Conservation (phyloP, 2,888 invertebrate species). For the Uloborus plumipes region DNA sequence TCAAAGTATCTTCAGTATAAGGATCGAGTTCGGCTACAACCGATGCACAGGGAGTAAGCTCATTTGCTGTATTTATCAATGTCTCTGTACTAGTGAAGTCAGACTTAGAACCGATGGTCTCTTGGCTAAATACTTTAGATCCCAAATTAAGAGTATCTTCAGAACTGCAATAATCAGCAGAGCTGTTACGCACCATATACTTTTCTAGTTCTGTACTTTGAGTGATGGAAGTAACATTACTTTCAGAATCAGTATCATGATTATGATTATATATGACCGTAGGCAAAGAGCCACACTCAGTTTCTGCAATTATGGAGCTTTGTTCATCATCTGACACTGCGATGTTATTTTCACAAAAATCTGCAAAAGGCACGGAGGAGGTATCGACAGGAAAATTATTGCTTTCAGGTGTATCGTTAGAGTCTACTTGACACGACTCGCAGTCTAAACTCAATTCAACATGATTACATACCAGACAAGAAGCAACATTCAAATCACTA, state of each 20-base stretch:
- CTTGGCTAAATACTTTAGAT: conserved; percentile 34
- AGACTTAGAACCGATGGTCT: conserved; percentile 16
- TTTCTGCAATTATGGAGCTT: conserved; percentile 21
- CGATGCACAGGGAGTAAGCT: conserved; percentile 53
- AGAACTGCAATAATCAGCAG: conserved; percentile 39
- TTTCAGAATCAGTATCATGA: conserved; percentile 51
- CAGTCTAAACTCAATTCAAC: not conserved
- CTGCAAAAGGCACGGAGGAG: conserved; percentile 17
- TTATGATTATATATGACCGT: conserved; percentile 33
- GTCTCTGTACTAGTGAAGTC: conserved; percentile 49
- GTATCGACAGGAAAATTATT: not conserved
- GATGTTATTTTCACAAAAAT: conserved; percentile 2
- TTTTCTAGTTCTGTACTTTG: conserved; percentile 62
- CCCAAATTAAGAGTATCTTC: conserved; percentile 16
- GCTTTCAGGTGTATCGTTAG: not conserved
- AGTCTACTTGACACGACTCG: conserved; percentile 17
- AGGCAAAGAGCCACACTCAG: conserved; percentile 37
- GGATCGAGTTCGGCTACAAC: conserved; percentile 27
- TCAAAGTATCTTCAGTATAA: conserved; percentile 12
- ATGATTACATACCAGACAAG: conserved; percentile 6
- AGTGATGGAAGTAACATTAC: conserved; percentile 37
- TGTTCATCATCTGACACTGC: conserved; percentile 21
- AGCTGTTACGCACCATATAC: conserved; percentile 38
- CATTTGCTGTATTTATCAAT: conserved; percentile 53
- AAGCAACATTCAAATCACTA: not conserved